These are phyloP conservation scores for Arrhopalites spinosus DNA, from an alignment of 2,888 invertebrate genomes.

Conservation along the genomic window DNA sequence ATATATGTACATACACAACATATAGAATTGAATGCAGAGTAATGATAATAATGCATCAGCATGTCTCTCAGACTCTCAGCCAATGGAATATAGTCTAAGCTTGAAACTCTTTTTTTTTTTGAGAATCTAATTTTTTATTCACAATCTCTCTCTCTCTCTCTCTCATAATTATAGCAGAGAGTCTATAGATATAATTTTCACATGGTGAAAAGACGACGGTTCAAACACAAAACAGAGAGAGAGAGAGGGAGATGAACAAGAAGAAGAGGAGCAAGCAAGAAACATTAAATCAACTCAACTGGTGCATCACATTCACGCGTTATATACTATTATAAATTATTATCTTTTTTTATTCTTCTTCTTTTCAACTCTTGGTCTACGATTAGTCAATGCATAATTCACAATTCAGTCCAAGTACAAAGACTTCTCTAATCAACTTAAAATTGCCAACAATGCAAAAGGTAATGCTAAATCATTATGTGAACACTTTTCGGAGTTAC, in stretches of 20 bases:
- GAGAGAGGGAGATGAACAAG: not conserved
- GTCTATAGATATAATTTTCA: conserved; percentile 12
- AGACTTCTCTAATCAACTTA: conserved; percentile 14
- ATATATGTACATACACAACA: not conserved
- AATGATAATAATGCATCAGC: no score
- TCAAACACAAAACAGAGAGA: not conserved
- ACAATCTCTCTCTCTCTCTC: not conserved
- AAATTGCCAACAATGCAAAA: not conserved
- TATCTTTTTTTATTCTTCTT: not conserved
- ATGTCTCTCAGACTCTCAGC: no score
- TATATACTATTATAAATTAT: conserved; percentile 2
- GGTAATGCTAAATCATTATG: no score
- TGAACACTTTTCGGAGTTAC: no score
- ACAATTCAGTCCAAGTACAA: conserved; percentile 1
- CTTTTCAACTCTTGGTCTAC: not conserved
- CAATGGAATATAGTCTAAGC: no score
- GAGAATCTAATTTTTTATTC: conserved; percentile 1
- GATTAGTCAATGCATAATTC: conserved; percentile 8
- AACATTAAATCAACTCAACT: conserved; percentile 2
- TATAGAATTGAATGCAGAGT: no score
- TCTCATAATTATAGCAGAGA: conserved; percentile 7
- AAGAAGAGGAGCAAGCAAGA: no score
- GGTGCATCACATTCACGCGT: conserved; percentile 2
- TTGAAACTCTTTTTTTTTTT: no score
- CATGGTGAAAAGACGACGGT: not conserved